Percentiles rank a stretch among this genome's conserved stretches.
phyloP scores from a whole-genome alignment of 2,113 vertebrate species.

The Thamnaconus septentrionalis region DNA sequence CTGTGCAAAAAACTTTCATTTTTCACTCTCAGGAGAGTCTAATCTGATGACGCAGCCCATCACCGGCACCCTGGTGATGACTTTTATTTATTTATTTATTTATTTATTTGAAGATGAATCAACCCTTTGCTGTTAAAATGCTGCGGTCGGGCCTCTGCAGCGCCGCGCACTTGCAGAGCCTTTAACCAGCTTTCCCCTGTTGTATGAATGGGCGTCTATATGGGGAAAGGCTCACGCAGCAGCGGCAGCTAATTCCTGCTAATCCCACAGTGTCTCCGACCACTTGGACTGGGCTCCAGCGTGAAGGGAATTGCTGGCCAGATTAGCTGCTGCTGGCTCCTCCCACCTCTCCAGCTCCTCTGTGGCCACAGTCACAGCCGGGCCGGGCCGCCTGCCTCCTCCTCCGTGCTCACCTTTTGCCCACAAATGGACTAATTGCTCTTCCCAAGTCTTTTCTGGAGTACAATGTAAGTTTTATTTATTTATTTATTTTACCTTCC shows the following conservation, averaged over 20 bases:
- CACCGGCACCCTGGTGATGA: too few species aligned
- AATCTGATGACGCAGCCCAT: too few species aligned
- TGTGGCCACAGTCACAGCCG: conserved; percentile 40
- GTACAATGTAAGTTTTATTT: conserved; percentile 68
- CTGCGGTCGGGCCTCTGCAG: background rate
- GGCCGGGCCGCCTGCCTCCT: conserved; percentile 25
- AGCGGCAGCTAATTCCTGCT: conserved; percentile 73
- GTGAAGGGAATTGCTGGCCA: conserved; percentile 52
- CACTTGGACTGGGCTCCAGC: conserved; percentile 48
- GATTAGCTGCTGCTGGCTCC: conserved; percentile 72
- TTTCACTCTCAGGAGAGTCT: too few species aligned
- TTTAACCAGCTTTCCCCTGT: conserved; percentile 66
- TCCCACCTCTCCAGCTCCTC: conserved; percentile 23
- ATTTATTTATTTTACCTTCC: too few species aligned
- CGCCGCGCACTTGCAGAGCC: conserved; percentile 5
- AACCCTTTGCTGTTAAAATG: too few species aligned
- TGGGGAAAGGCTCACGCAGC: conserved; percentile 74
- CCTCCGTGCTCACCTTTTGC: conserved; percentile 36
- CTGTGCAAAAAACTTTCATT: too few species aligned
- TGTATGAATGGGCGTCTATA: conserved; percentile 74
- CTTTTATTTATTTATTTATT: too few species aligned
- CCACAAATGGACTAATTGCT: conserved; percentile 58
- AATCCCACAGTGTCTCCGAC: conserved; percentile 70
- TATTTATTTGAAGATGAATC: too few species aligned
- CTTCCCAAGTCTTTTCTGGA: conserved; percentile 18